Percentiles rank a stretch among this genome's conserved stretches.
Evolutionary conservation across 1,140 invertebrate genomes (phyloP).

Genomic region (Sycophila sp.): DNA sequence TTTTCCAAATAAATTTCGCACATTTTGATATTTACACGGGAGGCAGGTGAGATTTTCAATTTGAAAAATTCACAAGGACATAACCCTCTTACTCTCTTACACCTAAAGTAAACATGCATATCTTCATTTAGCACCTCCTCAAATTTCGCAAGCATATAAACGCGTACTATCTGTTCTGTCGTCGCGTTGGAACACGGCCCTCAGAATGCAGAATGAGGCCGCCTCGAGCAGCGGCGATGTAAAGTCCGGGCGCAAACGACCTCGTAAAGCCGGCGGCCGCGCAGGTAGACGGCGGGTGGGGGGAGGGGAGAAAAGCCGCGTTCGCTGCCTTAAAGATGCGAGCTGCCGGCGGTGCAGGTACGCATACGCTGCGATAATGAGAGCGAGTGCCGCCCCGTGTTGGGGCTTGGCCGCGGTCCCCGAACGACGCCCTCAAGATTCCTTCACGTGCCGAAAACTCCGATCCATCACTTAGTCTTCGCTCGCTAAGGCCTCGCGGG

Average conservation of each 20-base stretch:
- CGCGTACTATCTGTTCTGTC: no score
- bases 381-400: slow-evolving; percentile 48
- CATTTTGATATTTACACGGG: no score
- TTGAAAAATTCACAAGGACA: no score
- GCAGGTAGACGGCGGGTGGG: not conserved
- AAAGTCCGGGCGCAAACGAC: slow-evolving; percentile 20
- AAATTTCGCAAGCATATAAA: no score
- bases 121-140: no score
- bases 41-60: no score
- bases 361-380: slow-evolving; percentile 38
- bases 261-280: slow-evolving; percentile 7
- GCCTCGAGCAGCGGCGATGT: no score
- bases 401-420: slow-evolving; percentile 43
- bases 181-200: no score
- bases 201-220: no score
- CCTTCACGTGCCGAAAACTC: slow-evolving; percentile 43
- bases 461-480: slow-evolving; percentile 47
- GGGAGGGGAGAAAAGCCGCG: not conserved
- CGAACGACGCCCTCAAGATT: slow-evolving; percentile 38
- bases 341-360: not conserved
- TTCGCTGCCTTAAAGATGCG: slow-evolving; percentile 20
- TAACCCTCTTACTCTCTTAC: no score
- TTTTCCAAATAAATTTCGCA: no score
- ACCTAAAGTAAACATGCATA: no score
- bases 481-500: not conserved